Evolutionary conservation across 1,140 invertebrate species (phyloP).

Genomic region (Bombus haemorrhoidalis): DNA sequence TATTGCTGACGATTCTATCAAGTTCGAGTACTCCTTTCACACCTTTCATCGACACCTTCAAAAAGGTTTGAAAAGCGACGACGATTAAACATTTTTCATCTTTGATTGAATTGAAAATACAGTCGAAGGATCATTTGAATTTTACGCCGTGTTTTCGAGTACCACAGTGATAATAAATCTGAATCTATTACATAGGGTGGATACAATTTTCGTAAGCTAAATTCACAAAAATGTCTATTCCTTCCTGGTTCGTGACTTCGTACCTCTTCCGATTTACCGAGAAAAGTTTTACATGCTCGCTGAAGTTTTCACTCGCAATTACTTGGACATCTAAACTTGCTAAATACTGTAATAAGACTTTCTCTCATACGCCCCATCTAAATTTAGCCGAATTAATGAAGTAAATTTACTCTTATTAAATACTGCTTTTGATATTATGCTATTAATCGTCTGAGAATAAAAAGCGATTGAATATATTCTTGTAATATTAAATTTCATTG

Average conservation of each 20-base stretch:
- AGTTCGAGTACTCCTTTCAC: conserved; percentile 19
- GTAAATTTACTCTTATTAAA: conserved; percentile 24
- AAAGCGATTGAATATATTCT: neutral
- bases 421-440: neutral
- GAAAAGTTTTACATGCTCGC: conserved; percentile 65
- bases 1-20: neutral
- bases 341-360: conserved; percentile 49
- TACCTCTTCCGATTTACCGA: conserved; percentile 59
- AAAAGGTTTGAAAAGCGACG: neutral
- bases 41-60: conserved; percentile 31
- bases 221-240: conserved; percentile 62
- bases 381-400: conserved; percentile 44
- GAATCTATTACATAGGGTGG: conserved; percentile 21
- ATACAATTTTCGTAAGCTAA: conserved; percentile 52
- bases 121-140: conserved; percentile 18
- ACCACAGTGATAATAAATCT: conserved; percentile 51
- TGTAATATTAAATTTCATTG: neutral
- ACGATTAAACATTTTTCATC: conserved; percentile 16
- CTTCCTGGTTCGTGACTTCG: conserved; percentile 59
- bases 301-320: conserved; percentile 66
- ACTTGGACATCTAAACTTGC: conserved; percentile 58
- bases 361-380: conserved; percentile 32
- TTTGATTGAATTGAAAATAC: conserved; percentile 12
- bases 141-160: neutral
- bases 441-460: neutral